Percentiles rank a stretch among this genome's conserved stretches.
phyloP scores from a whole-genome alignment of 2,113 vertebrate species.

The Candoia aspera region DNA sequence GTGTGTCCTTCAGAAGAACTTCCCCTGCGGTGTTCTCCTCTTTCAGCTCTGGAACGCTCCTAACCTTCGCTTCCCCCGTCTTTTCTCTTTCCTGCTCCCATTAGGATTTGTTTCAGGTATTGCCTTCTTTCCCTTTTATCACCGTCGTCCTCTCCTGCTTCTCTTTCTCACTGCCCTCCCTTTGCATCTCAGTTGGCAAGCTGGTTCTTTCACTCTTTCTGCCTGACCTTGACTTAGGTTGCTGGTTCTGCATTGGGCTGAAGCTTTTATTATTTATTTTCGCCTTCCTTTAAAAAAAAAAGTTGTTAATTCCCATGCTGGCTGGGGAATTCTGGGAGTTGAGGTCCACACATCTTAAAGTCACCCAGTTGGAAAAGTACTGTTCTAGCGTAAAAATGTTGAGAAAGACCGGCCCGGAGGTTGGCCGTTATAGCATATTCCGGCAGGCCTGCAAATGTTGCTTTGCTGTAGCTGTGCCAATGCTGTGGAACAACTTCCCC shows the following conservation, averaged over 20 bases:
- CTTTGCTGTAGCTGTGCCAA: neutral
- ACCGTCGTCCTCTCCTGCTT: neutral
- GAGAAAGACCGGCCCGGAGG: neutral
- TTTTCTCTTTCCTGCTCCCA: conserved; percentile 81
- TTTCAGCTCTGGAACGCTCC: conserved; percentile 54
- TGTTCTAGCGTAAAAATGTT: neutral
- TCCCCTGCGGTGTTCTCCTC: conserved; percentile 34
- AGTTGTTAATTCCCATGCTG: no score
- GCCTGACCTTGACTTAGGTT: neutral
- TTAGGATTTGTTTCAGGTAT: conserved; percentile 98
- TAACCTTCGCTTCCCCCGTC: conserved; percentile 71
- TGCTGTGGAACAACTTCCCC: neutral
- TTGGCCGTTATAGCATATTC: neutral
- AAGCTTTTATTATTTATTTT: neutral
- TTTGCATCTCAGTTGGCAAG: neutral
- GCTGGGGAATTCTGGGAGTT: no score
- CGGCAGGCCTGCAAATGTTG: neutral
- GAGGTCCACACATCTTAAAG: no score
- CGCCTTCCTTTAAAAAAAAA: conserved; percentile 23
- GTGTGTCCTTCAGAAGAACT: neutral
- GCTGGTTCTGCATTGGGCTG: neutral
- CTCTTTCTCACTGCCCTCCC: conserved; percentile 10
- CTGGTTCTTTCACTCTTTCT: neutral
- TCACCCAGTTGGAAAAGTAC: no score
- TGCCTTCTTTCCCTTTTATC: conserved; percentile 58